Percentiles rank a stretch among this genome's conserved stretches.
phyloP scores from a whole-genome alignment of 23 tunicate genomes.

The Diplosoma virens region DNA sequence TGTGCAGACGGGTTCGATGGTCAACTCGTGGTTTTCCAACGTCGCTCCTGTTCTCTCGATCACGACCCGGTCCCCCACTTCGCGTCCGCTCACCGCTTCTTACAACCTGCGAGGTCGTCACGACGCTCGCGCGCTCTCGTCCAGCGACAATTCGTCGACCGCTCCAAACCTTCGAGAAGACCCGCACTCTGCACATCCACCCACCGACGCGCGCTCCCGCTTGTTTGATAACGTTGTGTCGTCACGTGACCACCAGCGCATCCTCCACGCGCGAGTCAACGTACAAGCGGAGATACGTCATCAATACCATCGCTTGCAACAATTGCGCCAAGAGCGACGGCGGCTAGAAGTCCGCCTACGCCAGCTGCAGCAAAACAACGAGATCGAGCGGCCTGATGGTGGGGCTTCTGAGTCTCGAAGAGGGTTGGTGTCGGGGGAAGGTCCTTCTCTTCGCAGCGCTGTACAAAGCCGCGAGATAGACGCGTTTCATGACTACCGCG shows the following conservation, averaged over 20 bases:
- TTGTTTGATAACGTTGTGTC: constrained; percentile 31
- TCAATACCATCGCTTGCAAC: constrained; percentile 66
- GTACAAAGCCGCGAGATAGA: background rate
- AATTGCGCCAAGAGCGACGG: constrained; percentile 65
- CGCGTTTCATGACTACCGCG: constrained; percentile 13
- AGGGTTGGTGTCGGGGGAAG: too few species aligned
- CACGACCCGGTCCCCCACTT: background rate
- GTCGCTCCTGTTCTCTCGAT: background rate
- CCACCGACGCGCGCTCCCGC: background rate
- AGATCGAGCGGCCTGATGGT: constrained; percentile 1
- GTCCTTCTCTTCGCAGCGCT: background rate
- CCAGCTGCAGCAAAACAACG: constrained; percentile 40
- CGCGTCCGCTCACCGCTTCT: constrained; percentile 19
- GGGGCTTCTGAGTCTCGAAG: too few species aligned
- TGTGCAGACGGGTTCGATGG: too few species aligned
- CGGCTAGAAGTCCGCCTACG: constrained; percentile 68
- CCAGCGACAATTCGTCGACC: background rate
- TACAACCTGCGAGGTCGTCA: constrained; percentile 23
- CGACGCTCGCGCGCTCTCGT: background rate
- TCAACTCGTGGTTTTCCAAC: constrained; percentile 3
- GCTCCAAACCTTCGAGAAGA: background rate
- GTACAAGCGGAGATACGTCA: constrained; percentile 88
- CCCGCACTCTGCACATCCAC: background rate
- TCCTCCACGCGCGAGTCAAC: constrained; percentile 80
- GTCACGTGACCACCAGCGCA: constrained; percentile 65